These are phyloP conservation scores for Tragulus kanchil DNA, from an alignment of 2,113 vertebrate genomes.

Conservation along the genomic window DNA sequence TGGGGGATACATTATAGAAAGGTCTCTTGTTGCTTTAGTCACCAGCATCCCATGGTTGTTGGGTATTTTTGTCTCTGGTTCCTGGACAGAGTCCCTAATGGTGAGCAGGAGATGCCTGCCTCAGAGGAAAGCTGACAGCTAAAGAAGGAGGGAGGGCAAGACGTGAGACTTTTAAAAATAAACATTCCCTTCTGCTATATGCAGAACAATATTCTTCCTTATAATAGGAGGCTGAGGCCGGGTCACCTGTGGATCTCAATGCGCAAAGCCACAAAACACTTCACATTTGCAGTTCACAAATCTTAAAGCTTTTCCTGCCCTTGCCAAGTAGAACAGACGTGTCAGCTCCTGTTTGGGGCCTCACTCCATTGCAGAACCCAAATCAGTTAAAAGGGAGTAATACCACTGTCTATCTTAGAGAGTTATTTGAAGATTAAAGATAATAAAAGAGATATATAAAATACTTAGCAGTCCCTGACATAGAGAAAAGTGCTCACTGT, in stretches of 20 bases:
- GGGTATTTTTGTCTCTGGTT: not conserved
- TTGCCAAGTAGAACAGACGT: not conserved
- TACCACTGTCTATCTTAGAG: not conserved
- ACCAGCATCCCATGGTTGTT: not conserved
- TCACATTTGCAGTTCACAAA: not conserved
- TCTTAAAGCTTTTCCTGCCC: not conserved
- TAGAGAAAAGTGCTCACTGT: not conserved
- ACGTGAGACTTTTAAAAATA: not conserved
- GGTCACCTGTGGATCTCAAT: not conserved
- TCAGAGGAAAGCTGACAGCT: not conserved
- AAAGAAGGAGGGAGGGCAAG: not conserved
- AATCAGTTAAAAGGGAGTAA: too few relatives aligned
- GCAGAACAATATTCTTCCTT: not conserved
- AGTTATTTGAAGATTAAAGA: conserved; percentile 25
- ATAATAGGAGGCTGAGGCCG: not conserved
- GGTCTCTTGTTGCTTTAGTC: not conserved
- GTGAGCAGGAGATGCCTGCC: not conserved
- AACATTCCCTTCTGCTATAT: not conserved
- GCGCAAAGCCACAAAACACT: not conserved
- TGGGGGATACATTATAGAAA: not conserved
- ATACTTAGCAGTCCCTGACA: not conserved
- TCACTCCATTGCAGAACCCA: not conserved
- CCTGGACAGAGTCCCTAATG: not conserved
- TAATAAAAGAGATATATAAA: not conserved
- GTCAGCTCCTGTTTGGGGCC: fast-evolving